These are phyloP conservation scores for Heliopora coerulea DNA, from an alignment of 92 coral and sea anemone genomes.

Conservation along the genomic window DNA sequence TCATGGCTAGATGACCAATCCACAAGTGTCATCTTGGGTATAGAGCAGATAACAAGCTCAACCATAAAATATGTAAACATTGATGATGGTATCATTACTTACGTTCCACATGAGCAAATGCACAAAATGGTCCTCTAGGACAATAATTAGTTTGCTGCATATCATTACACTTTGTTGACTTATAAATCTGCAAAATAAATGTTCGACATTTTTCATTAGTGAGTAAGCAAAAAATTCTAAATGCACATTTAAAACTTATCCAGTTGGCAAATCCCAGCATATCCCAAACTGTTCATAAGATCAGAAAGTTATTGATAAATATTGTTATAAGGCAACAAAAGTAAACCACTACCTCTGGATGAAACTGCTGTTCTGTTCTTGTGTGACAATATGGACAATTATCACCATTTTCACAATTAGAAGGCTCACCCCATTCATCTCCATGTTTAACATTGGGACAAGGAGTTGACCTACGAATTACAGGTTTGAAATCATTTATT, in stretches of 20 bases:
- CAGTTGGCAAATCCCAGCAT: no score
- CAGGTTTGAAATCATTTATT: neutral
- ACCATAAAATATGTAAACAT: no score
- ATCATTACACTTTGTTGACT: conserved; percentile 98
- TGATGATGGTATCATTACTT: no score
- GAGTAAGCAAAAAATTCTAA: no score
- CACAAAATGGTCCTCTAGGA: conserved; percentile 99
- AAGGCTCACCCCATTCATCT: conserved; percentile 99
- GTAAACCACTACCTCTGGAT: conserved; percentile 99
- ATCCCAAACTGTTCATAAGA: no score
- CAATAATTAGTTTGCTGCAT: conserved; percentile 99
- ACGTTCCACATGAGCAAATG: conserved; percentile 99
- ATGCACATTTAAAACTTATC: no score
- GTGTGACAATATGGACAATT: conserved; percentile 98
- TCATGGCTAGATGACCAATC: no score
- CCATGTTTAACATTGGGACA: conserved; percentile 99
- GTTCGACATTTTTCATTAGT: neutral
- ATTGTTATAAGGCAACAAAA: no score
- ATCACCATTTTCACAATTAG: conserved; percentile 96
- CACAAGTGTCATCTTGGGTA: no score
- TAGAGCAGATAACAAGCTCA: no score
- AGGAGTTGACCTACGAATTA: conserved; percentile 89
- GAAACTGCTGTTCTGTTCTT: conserved; percentile 98
- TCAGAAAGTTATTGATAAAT: no score
- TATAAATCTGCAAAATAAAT: conserved; percentile 70